These are phyloP conservation scores for Staurois parvus DNA, from an alignment of 2,797 vertebrate genomes.

Conservation along the genomic window DNA sequence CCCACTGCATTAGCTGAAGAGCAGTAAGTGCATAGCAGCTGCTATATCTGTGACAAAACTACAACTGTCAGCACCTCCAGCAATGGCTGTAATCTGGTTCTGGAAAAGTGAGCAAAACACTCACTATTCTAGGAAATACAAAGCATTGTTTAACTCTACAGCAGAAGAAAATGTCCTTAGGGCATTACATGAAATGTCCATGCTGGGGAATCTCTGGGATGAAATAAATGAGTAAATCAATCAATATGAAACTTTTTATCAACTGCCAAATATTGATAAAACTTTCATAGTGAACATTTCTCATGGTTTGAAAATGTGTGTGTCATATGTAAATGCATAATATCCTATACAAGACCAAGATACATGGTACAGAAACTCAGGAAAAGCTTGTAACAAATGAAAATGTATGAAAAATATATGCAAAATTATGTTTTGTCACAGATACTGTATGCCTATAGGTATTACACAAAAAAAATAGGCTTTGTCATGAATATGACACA, in stretches of 20 bases:
- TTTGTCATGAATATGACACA: too few species aligned
- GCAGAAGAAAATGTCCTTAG: background rate
- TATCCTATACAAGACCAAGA: too few species aligned
- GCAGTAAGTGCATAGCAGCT: constrained; percentile 69
- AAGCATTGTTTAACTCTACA: constrained; percentile 42
- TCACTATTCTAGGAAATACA: constrained; percentile 61
- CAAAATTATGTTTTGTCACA: too few species aligned
- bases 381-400: too few species aligned
- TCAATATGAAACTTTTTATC: background rate
- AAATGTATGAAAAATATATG: too few species aligned
- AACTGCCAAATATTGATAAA: background rate
- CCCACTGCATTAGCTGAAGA: constrained; percentile 68
- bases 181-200: background rate
- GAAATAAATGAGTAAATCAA: background rate
- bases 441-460: too few species aligned
- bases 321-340: too few species aligned
- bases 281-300: too few species aligned
- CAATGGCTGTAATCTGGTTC: constrained; percentile 63
- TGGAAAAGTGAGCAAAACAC: constrained; percentile 66
- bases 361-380: too few species aligned
- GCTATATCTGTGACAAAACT: constrained; percentile 65
- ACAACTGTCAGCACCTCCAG: constrained; percentile 70
- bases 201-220: background rate
- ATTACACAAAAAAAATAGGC: too few species aligned
- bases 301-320: too few species aligned